Base-by-base conservation (phyloP, 2,797 vertebrate species). In the Hypotaenidia philippensis region DNA sequence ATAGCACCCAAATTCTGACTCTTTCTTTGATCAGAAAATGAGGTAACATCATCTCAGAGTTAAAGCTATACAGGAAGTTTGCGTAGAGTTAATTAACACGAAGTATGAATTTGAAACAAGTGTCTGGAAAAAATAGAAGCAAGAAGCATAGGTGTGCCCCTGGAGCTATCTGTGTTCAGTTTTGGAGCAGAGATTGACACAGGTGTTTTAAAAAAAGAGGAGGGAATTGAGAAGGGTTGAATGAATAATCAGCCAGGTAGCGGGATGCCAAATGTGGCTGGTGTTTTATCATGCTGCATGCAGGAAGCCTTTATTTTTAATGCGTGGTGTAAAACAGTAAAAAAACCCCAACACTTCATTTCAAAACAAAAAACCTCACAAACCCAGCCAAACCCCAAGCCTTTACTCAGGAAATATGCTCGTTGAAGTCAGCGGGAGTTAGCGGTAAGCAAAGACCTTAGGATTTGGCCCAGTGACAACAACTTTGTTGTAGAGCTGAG, bases 401-500 rank as follows among this genome's bases (percentile, higher is more conserved):
- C 22, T 50, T 75, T 77, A n/a, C 34, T 89, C 4, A 8, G 77
- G 44, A 69, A 70, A 27, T 10, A 9, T 6, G 50, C 27, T 87
- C 3, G 3, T 38, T 91, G 68, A 59, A 89, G 68, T 68, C 76
- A 87, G 71, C n/a, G 0, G 47, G 65, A 94, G 55, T 52, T 76
- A 69, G 55, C 79, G 88, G 44, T 86, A 77, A 90, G 76, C 19
- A 90, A 94, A 81, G 76, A 82, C 32, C 27, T 90, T 65, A 50
- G 40, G 21, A 82, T 69, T 70, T 93, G 80, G 87, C 89, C 52
- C 70, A 32, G 59, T 76, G 92, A 96, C 94, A 97, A 13, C 36
- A 75, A 74, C 31, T 70, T 71, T 44, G 53, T 83, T 88, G 55
- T 45, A 88, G 74, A 90, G 61, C 61, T 65, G 53, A 83, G 76